Evolutionary conservation across 1,140 invertebrate genomes (phyloP).

Genomic region (Ostrea edulis): DNA sequence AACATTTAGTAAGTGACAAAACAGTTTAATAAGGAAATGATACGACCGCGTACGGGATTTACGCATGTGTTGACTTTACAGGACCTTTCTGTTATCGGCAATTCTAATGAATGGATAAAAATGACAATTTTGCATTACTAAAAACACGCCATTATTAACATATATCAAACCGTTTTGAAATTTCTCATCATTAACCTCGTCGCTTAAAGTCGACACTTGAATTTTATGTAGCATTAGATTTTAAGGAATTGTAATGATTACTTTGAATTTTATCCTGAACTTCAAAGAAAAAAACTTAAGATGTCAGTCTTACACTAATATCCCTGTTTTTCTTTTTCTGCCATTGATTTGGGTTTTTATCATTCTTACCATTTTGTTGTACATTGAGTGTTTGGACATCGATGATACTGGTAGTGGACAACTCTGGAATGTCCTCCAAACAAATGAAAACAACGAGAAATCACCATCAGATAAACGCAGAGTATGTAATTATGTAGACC

Average conservation of each 20-base stretch:
- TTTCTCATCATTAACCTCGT: not conserved
- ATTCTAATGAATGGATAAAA: not conserved
- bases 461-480: not conserved
- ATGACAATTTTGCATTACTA: not conserved
- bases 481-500: too few species aligned
- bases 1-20: not conserved
- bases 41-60: not conserved
- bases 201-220: not conserved
- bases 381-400: conserved; percentile 2
- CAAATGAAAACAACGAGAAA: not conserved
- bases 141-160: too few species aligned
- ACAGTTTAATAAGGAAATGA: not conserved
- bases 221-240: not conserved
- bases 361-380: not conserved
- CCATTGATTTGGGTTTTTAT: not conserved
- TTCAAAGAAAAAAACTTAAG: not conserved
- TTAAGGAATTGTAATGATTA: conserved; percentile 25
- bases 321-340: not conserved
- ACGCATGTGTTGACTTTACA: not conserved
- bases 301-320: not conserved
- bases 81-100: not conserved
- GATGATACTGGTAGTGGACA: not conserved
- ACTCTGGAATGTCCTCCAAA: not conserved
- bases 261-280: not conserved
- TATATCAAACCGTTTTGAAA: not conserved